Evolutionary conservation across 2,113 vertebrate species (phyloP), one percentile per base, ranked within the genome.

Genomic region (Noctilio leporinus): DNA sequence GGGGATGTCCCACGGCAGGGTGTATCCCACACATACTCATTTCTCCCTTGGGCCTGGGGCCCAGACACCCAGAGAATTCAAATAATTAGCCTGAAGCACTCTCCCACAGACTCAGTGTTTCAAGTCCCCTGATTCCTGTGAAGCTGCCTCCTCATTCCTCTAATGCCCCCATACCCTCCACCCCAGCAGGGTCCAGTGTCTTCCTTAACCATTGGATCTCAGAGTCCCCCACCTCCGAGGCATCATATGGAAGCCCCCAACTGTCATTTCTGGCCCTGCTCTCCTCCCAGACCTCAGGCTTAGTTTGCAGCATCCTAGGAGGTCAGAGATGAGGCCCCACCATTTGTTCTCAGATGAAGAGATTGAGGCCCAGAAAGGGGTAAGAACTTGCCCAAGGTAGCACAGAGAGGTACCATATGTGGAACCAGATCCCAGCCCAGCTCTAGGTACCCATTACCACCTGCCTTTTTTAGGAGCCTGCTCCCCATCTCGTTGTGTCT

Each of bases 351-450:
- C 38, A 86, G 49, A 57, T 35, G 43, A 43, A 85, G 55, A n/a
- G 26, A 67, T 14, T 2, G 40, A 69, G 49, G 17, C 14, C 7
- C 33, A 30, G 33, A 45, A 67, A 85, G 33, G 5, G 70, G 10
- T 33, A 57, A 84, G 11, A 14, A 40, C 35, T 95, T n/a, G 28
- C 17, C n/a, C 33, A 47, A 57, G 47, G 62, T 22, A 26, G 1
- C 19, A 22, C 3, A 45, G 33, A 76, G 62, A 59, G 17, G 9
- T 1, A 1, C 24, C 7, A 2, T 5, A 0, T 7, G 51, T 1
- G 33, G 55, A n/a, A 15, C 43, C 70, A 51, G 72, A 38, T 20
- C 24, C 65, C 30, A 40, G 80, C 33, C 43, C 51, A 47, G 51
- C 22, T 65, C 69, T 24, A 26, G 3, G 24, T 7, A 7, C 26